A percentile compares a stretch with the other conserved stretches of the same genome.
Conservation (phyloP, 2,113 vertebrate species). For the Neotoma lepida region DNA sequence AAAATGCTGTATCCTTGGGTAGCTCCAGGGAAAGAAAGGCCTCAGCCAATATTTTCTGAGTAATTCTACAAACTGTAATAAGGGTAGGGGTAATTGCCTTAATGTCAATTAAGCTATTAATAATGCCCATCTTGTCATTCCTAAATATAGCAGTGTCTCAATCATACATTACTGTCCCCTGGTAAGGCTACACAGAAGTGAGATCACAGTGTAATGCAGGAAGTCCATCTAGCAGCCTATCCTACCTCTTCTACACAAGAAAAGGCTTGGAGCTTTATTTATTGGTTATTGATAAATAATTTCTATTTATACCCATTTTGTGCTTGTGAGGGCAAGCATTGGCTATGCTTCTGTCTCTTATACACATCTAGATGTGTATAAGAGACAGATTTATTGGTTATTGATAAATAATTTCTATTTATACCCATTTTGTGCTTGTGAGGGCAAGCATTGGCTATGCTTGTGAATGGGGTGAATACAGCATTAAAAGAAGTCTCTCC, state of each 20-base stretch:
- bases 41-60: slow-evolving; percentile 83
- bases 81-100: slow-evolving; percentile 87
- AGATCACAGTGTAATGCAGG: slow-evolving; percentile 75
- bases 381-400: slow-evolving; percentile 64
- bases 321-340: neutral
- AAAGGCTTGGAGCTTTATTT: slow-evolving; percentile 27
- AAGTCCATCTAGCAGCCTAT: slow-evolving; percentile 68
- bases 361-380: no score
- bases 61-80: slow-evolving; percentile 88
- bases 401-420: slow-evolving; percentile 22
- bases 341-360: neutral
- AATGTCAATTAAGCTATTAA: slow-evolving; percentile 91
- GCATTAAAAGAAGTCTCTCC: neutral
- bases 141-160: slow-evolving; percentile 84
- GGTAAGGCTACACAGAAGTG: slow-evolving; percentile 78
- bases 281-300: slow-evolving; percentile 60
- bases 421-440: neutral
- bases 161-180: slow-evolving; percentile 79
- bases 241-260: slow-evolving; percentile 26
- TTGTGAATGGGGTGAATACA: neutral
- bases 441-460: neutral
- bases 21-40: slow-evolving; percentile 87
- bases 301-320: neutral
- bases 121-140: slow-evolving; percentile 86
- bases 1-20: slow-evolving; percentile 86